These are phyloP conservation scores for Pseudotriccus pelzelni DNA, from an alignment of 2,797 vertebrate species.

Conservation along the genomic window DNA sequence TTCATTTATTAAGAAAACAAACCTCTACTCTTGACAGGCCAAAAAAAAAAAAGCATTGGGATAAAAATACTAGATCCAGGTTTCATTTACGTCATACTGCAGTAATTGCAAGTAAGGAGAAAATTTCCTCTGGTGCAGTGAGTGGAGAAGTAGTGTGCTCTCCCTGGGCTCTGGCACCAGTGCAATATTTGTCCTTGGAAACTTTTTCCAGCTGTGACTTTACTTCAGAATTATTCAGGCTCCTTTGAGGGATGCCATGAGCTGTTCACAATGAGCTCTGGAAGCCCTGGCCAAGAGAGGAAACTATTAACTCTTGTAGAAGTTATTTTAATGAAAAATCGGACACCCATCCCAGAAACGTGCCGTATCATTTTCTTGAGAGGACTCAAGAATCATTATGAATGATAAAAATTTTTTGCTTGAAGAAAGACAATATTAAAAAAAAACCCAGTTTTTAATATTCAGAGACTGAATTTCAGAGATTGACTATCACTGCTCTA, in stretches of 20 bases:
- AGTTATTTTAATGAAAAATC: not conserved
- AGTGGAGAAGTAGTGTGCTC: not conserved
- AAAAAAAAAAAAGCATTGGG: not conserved
- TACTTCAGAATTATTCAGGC: not conserved
- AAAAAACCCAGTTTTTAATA: not conserved
- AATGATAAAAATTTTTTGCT: not conserved
- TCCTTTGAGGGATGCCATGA: not conserved
- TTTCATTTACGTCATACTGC: not conserved
- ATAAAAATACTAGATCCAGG: not conserved
- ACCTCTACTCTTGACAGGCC: not conserved
- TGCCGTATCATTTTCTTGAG: not conserved
- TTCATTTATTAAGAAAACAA: not conserved
- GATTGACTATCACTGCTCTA: not conserved
- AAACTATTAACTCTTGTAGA: not conserved
- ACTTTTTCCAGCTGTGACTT: not conserved
- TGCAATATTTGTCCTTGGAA: not conserved
- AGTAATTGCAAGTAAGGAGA: not conserved
- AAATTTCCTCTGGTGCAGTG: not conserved
- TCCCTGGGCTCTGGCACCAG: not conserved
- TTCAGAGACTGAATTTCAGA: not conserved
- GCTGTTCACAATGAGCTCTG: not conserved
- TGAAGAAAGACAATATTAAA: not conserved
- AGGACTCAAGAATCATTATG: not conserved
- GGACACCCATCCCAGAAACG: not conserved
- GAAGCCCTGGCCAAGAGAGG: not conserved